Evolutionary conservation across 2,888 invertebrate species (phyloP).

Genomic region (Andricus curvator): DNA sequence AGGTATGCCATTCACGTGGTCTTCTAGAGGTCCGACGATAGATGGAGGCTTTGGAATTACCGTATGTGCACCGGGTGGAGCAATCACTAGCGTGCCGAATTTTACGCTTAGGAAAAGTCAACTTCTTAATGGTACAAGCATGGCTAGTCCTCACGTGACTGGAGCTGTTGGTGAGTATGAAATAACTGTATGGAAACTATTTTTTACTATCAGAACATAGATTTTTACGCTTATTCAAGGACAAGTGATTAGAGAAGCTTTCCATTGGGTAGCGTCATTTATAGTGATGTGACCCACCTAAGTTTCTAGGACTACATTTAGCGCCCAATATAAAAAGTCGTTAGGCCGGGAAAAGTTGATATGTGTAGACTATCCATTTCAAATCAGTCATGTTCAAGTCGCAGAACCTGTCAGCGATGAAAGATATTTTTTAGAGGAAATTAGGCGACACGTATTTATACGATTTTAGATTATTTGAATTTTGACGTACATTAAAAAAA

Average conservation of each 20-base stretch:
- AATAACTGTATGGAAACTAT: neutral
- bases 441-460: too few species aligned
- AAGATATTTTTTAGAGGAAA: too few species aligned
- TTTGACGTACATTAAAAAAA: too few species aligned
- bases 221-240: neutral
- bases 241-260: neutral
- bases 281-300: too few species aligned
- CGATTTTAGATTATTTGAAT: too few species aligned
- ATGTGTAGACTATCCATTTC: too few species aligned
- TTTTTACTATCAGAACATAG: neutral
- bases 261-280: too few species aligned
- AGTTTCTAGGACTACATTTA: too few species aligned
- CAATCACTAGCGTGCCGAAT: constrained; percentile 93
- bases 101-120: constrained; percentile 93
- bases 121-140: constrained; percentile 98
- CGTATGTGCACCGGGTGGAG: constrained; percentile 96
- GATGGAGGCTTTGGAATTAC: constrained; percentile 94
- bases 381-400: too few species aligned
- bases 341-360: too few species aligned
- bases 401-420: too few species aligned
- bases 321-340: too few species aligned
- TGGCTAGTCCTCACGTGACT: constrained; percentile 98
- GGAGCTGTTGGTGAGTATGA: constrained; percentile 87
- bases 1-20: constrained; percentile 94
- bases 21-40: constrained; percentile 91